Percentiles rank a stretch among this genome's conserved stretches.
Evolutionary conservation across 2,888 invertebrate genomes (phyloP).

Genomic region (Adineta ricciae): DNA sequence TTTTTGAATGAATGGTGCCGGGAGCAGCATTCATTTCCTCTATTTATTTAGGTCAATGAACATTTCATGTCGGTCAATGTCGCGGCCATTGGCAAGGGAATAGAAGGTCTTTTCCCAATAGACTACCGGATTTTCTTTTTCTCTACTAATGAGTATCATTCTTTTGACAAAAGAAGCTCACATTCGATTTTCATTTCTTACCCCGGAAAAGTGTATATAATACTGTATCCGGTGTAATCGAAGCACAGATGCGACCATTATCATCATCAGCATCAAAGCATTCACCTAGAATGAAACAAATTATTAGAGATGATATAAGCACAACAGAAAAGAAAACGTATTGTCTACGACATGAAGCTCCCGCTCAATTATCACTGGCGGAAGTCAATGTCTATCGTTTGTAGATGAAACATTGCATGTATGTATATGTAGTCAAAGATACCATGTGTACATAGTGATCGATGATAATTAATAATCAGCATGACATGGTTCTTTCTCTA

Average conservation of each 20-base stretch:
- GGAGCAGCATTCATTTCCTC: not conserved
- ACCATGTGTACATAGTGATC: not conserved
- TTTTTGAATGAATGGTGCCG: not conserved
- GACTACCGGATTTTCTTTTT: not conserved
- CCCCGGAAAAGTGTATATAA: conserved; percentile 6
- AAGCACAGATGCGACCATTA: not conserved
- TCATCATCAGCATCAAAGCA: not conserved
- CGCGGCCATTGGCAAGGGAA: not conserved
- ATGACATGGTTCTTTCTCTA: not conserved
- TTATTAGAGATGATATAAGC: not conserved
- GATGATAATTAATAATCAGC: not conserved
- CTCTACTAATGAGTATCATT: not conserved
- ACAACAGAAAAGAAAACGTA: not conserved
- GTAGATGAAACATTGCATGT: not conserved
- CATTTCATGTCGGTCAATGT: not conserved
- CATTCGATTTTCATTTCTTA: not conserved
- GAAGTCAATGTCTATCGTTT: not conserved
- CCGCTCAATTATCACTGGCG: not conserved
- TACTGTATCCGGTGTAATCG: not conserved
- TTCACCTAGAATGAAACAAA: conserved; percentile 1
- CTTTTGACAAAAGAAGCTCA: not conserved
- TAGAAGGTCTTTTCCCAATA: not conserved
- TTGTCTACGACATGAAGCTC: not conserved
- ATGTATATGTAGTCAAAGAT: not conserved
- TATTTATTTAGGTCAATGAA: not conserved